A percentile compares a stretch with the other conserved stretches of the same genome.
Conservation (phyloP, 1,140 invertebrate genomes). For the Radopholus similis region DNA sequence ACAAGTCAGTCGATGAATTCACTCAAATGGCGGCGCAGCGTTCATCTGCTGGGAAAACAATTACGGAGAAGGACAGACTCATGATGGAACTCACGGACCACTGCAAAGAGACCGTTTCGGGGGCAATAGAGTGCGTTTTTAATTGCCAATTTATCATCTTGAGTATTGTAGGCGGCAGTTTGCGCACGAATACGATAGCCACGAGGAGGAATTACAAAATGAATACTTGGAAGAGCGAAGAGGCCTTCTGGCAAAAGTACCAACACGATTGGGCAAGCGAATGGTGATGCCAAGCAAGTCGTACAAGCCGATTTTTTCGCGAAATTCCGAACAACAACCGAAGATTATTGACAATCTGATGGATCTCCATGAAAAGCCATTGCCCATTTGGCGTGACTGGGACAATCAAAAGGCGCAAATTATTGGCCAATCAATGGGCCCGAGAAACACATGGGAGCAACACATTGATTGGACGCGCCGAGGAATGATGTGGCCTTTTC, state of each 20-base stretch:
- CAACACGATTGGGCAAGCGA: background rate
- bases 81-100: background rate
- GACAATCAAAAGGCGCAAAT: constrained; percentile 22
- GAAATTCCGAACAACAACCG: background rate
- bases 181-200: background rate
- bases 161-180: constrained; percentile 19
- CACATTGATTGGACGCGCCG: constrained; percentile 88
- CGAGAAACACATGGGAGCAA: constrained; percentile 82
- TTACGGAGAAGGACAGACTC: background rate
- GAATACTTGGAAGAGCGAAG: background rate
- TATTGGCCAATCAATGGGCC: constrained; percentile 59
- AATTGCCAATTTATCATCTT: background rate
- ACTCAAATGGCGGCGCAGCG: constrained; percentile 13
- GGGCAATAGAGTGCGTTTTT: background rate
- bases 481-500: constrained; percentile 92
- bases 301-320: constrained; percentile 7
- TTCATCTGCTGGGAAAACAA: background rate
- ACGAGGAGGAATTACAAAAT: background rate
- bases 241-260: background rate
- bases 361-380: background rate
- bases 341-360: constrained; percentile 1
- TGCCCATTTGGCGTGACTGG: constrained; percentile 24
- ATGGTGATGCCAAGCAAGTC: background rate
- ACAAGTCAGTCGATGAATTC: background rate
- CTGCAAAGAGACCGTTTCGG: constrained; percentile 17